Base-by-base conservation (phyloP, 2,113 vertebrate genomes). In the Saguinus imperator region DNA sequence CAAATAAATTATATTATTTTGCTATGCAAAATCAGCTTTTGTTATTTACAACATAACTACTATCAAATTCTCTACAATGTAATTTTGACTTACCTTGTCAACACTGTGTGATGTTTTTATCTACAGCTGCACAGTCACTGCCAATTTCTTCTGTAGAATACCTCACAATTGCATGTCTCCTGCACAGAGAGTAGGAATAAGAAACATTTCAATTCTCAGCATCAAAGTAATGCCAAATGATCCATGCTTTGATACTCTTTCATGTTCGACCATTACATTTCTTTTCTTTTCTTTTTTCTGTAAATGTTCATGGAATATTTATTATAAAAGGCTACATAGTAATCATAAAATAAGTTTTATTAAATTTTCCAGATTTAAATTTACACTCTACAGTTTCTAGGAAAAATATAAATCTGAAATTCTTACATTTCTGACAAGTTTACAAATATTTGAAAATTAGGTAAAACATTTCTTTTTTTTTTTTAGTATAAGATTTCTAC, bases 31-130 rank as follows among this genome's bases (percentile, higher is more conserved):
- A 58, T 58, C 35, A 58, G 1, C 45, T 52, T 88, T 20, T 85
- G 13, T 76, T 43, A 70, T 92, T 72, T 88, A 11, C 32, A 92
- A 50, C 1, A 5, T 64, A 72, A 80, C 43, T n/a, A 92, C 73
- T 35, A 32, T 3, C 8, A 8, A 91, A 14, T 4, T 82, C n/a
- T 61, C 35, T 87, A 14, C 17, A 21, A 16, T 20, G 2, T 55
- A 9, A 14, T 58, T 93, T 23, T 32, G 12, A 57, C 17, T 20
- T 14, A 32, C 37, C 52, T 55, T 20, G n/a, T 73, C 23, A 35
- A 1, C 18, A 18, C 3, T 23, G 14, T 2, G 4, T 66, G 5
- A 58, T 14, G 4, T 66, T 13, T 13, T n/a, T 9, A 17, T 20
- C 21, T 14, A 76, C 18, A 40, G 8, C 25, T 6, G 27, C 32